Base-by-base conservation (phyloP, 2,113 vertebrate genomes). In the Symphodus melops region DNA sequence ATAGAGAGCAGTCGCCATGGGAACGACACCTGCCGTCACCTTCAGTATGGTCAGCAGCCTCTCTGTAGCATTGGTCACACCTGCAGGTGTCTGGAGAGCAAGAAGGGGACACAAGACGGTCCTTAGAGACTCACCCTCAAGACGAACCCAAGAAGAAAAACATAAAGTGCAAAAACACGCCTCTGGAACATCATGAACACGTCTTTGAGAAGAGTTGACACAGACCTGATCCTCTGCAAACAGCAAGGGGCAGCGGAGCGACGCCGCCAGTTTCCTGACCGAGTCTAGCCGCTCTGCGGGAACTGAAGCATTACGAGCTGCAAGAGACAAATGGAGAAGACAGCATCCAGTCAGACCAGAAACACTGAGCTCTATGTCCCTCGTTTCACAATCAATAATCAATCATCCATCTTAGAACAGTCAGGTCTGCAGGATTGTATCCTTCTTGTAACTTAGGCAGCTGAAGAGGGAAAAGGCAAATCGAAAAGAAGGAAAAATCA, bases 161-260 rank as follows among this genome's bases (percentile, higher is more conserved):
- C 12, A 46, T 2, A 5, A 46, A 17, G 3, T 46, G 10, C 44
- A 46, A 1, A 16, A 39, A 39, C 37, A 25, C 25, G 25, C 25
- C 11, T 41, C 39, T 41, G 49, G 21, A 51, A 4, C 17, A 20
- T 21, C 8, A 0, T 11, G 6, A 6, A 33, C 28, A 52, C 9
- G 13, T 66, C 21, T 65, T 48, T 42, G 11, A n/a, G 25, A 9
- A 8, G 44, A 39, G 33, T 20, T 21, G 20, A 53, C 25, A 70
- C 88, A 59, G 70, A 95, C 94, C 93, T 92, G 86, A 78, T 92
- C 88, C 80, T 95, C 94, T 2, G 91, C 89, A 77, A 90, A 94
- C 70, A 95, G 79, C 44, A 95, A 75, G 11, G 94, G 90, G 64
- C 93, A 92, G 65, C 85, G 83, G 6, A 91, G 88, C 1, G 85